Conservation (phyloP, 2,888 invertebrate genomes). For the Calliscelio sp. region DNA sequence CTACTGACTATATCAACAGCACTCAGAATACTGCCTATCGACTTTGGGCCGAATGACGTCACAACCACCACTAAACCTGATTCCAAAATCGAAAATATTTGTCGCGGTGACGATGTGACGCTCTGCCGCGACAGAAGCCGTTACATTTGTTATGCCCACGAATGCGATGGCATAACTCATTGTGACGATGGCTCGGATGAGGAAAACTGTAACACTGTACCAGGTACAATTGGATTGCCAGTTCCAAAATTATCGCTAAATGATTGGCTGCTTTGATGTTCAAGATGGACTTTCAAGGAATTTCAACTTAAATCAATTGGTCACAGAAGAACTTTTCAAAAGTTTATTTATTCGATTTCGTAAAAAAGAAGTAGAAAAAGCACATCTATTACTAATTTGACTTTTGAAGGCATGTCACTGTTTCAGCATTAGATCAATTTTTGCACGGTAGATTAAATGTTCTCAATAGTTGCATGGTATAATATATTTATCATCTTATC, state of each 20-base stretch:
- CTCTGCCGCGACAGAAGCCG: slow-evolving; percentile 87
- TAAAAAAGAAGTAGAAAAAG: too few relatives aligned
- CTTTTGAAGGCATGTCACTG: too few relatives aligned
- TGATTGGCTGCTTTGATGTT: neutral
- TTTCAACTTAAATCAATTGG: too few relatives aligned
- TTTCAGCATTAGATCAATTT: too few relatives aligned
- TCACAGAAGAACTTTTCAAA: too few relatives aligned
- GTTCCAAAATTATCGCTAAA: slow-evolving; percentile 23
- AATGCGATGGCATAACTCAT: slow-evolving; percentile 89
- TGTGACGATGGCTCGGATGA: slow-evolving; percentile 91
- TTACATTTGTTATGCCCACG: slow-evolving; percentile 87
- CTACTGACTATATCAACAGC: slow-evolving; percentile 62
- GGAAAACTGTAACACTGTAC: slow-evolving; percentile 86
- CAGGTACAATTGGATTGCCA: slow-evolving; percentile 73
- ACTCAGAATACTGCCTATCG: slow-evolving; percentile 20
- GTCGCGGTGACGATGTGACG: slow-evolving; percentile 87
- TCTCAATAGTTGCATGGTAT: too few relatives aligned
- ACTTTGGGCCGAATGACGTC: slow-evolving; percentile 6
- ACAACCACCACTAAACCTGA: slow-evolving; percentile 35
- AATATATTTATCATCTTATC: too few relatives aligned
- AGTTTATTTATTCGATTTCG: too few relatives aligned
- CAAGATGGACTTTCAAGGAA: too few relatives aligned
- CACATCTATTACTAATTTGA: too few relatives aligned
- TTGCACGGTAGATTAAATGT: too few relatives aligned
- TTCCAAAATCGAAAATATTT: slow-evolving; percentile 79